Conservation (phyloP, 2,888 invertebrate genomes). For the Eupithecia pulchellata region DNA sequence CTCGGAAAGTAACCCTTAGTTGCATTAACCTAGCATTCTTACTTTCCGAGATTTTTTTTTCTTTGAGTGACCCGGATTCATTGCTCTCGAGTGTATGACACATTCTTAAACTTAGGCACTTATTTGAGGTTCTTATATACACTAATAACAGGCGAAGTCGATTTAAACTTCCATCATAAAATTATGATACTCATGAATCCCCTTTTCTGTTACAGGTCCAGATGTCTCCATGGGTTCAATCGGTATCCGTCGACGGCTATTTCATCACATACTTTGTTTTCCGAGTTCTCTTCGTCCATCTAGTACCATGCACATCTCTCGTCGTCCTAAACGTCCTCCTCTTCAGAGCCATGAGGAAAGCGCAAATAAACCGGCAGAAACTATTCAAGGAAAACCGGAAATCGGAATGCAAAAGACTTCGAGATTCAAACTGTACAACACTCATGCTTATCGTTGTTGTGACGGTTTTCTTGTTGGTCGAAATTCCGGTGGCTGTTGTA, state of each 20-base stretch:
- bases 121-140: too few relatives aligned
- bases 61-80: too few relatives aligned
- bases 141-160: too few relatives aligned
- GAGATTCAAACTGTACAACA: conserved; percentile 94
- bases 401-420: conserved; percentile 91
- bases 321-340: conserved; percentile 95
- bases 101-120: too few relatives aligned
- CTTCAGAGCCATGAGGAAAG: conserved; percentile 93
- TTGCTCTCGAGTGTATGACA: too few relatives aligned
- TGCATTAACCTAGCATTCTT: too few relatives aligned
- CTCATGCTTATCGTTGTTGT: conserved; percentile 95
- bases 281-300: conserved; percentile 95
- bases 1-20: too few relatives aligned
- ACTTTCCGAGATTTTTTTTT: too few relatives aligned
- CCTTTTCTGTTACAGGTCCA: conserved; percentile 67
- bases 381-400: conserved; percentile 91
- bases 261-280: conserved; percentile 93
- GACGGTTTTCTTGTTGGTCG: conserved; percentile 92
- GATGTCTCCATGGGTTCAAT: conserved; percentile 89
- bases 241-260: conserved; percentile 90
- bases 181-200: background rate
- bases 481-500: conserved; percentile 93
- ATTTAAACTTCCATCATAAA: too few relatives aligned
- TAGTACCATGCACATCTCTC: conserved; percentile 94
- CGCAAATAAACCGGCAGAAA: conserved; percentile 91